These are phyloP conservation scores for Reticulitermes lucifugus DNA, from an alignment of 2,888 invertebrate genomes.

Conservation along the genomic window DNA sequence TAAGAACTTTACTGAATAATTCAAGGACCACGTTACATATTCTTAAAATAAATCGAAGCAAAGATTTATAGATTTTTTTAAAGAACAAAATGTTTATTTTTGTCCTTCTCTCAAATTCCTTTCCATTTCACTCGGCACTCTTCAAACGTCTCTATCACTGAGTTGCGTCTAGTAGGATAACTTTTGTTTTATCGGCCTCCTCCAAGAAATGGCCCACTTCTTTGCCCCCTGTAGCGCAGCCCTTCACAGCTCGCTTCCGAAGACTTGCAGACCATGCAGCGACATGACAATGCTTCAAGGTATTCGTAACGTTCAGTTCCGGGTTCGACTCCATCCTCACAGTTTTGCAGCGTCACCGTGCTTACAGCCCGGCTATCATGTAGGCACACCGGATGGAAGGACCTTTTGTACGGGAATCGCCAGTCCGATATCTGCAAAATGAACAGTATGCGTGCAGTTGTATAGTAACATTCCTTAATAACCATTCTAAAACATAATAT, in stretches of 20 bases:
- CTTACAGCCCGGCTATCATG: conserved; percentile 77
- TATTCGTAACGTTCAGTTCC: conserved; percentile 81
- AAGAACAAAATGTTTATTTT: background rate
- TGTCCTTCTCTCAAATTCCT: too few relatives aligned
- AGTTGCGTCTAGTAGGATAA: background rate
- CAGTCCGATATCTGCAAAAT: conserved; percentile 81
- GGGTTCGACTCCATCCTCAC: conserved; percentile 78
- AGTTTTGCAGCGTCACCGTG: conserved; percentile 75
- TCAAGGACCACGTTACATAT: background rate
- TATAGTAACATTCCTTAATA: background rate
- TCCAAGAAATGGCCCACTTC: conserved; percentile 56
- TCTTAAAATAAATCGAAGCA: background rate
- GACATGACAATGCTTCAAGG: conserved; percentile 82
- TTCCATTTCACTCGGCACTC: too few relatives aligned
- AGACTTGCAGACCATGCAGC: conserved; percentile 77
- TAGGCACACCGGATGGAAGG: conserved; percentile 87
- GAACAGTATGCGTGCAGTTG: background rate
- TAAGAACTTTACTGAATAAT: background rate
- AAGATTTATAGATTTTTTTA: background rate
- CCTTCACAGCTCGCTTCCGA: conserved; percentile 80
- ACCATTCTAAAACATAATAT: too few relatives aligned
- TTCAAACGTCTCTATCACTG: background rate
- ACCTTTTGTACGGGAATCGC: conserved; percentile 89
- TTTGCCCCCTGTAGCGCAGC: conserved; percentile 66
- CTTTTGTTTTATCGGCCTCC: conserved; percentile 26